These are phyloP conservation scores for Conger conger DNA, from an alignment of 2,113 vertebrate genomes.

Conservation along the genomic window DNA sequence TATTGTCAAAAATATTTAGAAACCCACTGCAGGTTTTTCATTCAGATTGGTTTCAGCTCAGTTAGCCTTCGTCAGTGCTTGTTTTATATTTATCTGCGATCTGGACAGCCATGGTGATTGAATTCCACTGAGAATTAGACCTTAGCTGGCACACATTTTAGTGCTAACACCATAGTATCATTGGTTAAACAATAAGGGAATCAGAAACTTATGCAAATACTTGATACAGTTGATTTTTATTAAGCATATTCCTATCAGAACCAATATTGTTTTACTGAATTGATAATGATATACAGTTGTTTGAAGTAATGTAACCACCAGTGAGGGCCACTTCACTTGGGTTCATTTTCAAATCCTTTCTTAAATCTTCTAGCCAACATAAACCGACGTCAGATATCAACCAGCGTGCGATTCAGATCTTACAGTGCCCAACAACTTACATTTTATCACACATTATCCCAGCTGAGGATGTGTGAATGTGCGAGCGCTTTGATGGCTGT, in stretches of 20 bases:
- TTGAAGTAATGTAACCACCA: not conserved
- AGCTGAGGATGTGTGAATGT: not conserved
- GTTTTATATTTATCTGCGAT: not conserved
- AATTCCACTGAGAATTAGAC: conserved; percentile 2
- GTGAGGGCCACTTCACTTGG: not conserved
- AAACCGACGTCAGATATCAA: too few species aligned
- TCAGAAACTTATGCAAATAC: not conserved
- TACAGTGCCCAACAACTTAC: not conserved
- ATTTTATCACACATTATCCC: not conserved
- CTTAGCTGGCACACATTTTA: conserved; percentile 10
- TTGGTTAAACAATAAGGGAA: not conserved
- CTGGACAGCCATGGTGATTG: not conserved
- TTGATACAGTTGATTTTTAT: not conserved
- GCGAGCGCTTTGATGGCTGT: not conserved
- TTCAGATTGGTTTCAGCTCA: not conserved
- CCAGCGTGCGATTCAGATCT: not conserved
- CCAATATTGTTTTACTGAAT: not conserved
- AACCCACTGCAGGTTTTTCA: not conserved
- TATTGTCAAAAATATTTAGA: not conserved
- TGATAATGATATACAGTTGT: not conserved
- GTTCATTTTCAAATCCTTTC: not conserved
- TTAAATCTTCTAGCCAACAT: not conserved
- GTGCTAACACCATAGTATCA: not conserved
- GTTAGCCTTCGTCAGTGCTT: not conserved
- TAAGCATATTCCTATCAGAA: not conserved